These are phyloP conservation scores for Falco punctatus DNA, from an alignment of 2,113 vertebrate species.

Conservation along the genomic window DNA sequence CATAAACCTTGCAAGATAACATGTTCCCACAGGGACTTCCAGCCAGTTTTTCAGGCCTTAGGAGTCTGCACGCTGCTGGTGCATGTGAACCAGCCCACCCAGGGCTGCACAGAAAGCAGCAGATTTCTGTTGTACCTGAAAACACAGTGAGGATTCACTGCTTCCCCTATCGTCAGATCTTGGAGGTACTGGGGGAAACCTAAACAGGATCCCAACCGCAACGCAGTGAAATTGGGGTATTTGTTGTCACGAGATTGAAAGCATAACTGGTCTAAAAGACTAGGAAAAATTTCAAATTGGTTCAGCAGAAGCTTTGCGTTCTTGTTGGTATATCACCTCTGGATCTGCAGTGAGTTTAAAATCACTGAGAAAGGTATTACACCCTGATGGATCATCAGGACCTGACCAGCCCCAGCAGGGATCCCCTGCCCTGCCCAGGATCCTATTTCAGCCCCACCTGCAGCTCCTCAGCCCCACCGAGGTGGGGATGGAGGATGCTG, in stretches of 20 bases:
- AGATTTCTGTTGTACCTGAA: neutral
- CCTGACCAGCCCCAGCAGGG: neutral
- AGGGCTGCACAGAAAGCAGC: neutral
- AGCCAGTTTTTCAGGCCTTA: constrained; percentile 49
- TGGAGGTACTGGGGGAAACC: neutral
- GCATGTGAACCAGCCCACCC: neutral
- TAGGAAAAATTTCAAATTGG: neutral
- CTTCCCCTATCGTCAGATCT: neutral
- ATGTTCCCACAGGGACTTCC: neutral
- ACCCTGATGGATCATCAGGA: neutral
- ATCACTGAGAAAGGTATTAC: neutral
- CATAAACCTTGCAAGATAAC: neutral
- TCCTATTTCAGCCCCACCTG: neutral
- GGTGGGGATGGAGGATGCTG: neutral
- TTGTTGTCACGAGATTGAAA: neutral
- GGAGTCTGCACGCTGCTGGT: neutral
- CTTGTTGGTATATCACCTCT: neutral
- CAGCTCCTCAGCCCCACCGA: rapidly evolving
- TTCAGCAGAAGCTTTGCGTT: neutral
- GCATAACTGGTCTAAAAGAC: neutral
- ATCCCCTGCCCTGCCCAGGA: neutral
- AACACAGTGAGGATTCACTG: neutral
- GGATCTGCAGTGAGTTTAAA: neutral
- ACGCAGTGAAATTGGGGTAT: neutral
- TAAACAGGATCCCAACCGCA: neutral